These are phyloP conservation scores for Athetis lepigone DNA, from an alignment of 2,888 invertebrate genomes.

Conservation along the genomic window DNA sequence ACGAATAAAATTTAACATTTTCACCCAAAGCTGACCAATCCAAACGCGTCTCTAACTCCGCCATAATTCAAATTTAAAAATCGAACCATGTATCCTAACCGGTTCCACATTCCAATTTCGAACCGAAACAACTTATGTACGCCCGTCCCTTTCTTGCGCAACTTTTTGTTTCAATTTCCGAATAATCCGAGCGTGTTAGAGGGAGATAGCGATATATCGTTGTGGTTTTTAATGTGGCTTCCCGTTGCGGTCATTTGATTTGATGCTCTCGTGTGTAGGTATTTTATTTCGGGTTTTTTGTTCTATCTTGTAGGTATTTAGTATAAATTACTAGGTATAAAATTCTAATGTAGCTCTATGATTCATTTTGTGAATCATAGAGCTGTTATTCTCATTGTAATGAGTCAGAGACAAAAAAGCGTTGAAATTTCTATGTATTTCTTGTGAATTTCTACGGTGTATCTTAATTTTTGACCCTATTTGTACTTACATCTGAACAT, in stretches of 20 bases:
- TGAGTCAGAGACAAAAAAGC: conserved; percentile 24
- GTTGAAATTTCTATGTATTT: conserved; percentile 16
- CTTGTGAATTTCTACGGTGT: background rate
- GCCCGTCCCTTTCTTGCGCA: conserved; percentile 64
- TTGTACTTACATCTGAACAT: background rate
- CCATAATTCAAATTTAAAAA: conserved; percentile 36
- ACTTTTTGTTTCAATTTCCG: conserved; percentile 71
- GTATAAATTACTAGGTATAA: conserved; percentile 28
- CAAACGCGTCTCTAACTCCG: background rate
- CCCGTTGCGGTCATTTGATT: conserved; percentile 50
- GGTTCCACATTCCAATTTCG: conserved; percentile 67
- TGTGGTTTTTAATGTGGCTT: conserved; percentile 25
- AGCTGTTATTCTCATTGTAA: conserved; percentile 41
- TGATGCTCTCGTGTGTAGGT: conserved; percentile 31
- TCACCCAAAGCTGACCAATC: background rate
- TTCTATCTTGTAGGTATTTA: conserved; percentile 38
- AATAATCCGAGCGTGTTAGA: conserved; percentile 59
- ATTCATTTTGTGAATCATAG: conserved; percentile 19
- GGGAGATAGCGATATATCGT: conserved; percentile 50
- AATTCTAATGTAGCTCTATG: conserved; percentile 15
- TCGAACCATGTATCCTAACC: conserved; percentile 56
- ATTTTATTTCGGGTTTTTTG: conserved; percentile 46
- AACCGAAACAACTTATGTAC: conserved; percentile 63
- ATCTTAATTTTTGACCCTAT: background rate
- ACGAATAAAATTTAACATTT: background rate